These are phyloP conservation scores for Salticus scenicus DNA, from an alignment of 2,888 invertebrate genomes.

Conservation along the genomic window DNA sequence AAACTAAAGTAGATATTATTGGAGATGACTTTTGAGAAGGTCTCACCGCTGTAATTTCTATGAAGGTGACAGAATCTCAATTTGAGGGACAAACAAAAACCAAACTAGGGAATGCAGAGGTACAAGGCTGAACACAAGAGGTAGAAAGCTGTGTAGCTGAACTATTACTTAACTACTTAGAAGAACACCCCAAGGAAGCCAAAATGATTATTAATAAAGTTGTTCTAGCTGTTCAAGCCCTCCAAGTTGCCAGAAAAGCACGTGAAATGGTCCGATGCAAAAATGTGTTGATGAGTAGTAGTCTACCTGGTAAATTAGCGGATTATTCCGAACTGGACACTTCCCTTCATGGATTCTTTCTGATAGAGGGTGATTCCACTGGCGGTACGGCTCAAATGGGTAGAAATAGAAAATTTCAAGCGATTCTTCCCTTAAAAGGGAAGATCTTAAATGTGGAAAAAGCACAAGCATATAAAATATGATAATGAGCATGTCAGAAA, in stretches of 20 bases:
- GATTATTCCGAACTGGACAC: conserved; percentile 63
- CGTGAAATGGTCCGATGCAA: conserved; percentile 60
- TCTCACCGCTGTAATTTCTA: too few relatives aligned
- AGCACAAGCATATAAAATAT: too few relatives aligned
- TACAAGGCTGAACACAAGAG: background rate
- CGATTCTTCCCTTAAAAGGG: too few relatives aligned
- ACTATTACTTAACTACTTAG: conserved; percentile 20
- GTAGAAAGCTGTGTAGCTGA: conserved; percentile 30
- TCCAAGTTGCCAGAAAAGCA: conserved; percentile 65
- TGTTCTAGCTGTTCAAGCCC: conserved; percentile 51
- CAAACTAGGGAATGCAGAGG: conserved; percentile 53
- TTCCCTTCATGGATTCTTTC: conserved; percentile 57
- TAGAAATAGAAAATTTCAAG: too few relatives aligned
- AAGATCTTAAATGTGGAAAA: too few relatives aligned
- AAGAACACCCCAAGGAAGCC: conserved; percentile 47
- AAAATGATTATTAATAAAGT: conserved; percentile 54
- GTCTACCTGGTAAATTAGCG: conserved; percentile 69
- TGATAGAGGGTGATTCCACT: conserved; percentile 72
- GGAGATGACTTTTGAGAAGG: too few relatives aligned
- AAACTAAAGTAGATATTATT: too few relatives aligned
- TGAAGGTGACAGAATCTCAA: too few relatives aligned
- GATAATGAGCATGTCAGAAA: too few relatives aligned
- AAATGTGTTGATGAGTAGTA: conserved; percentile 28
- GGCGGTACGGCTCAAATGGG: conserved; percentile 71
- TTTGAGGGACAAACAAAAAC: conserved; percentile 61